Evolutionary conservation across 2,888 invertebrate species (phyloP), one percentile per base, ranked within the genome.

Genomic region (Heliconius ismenius): DNA sequence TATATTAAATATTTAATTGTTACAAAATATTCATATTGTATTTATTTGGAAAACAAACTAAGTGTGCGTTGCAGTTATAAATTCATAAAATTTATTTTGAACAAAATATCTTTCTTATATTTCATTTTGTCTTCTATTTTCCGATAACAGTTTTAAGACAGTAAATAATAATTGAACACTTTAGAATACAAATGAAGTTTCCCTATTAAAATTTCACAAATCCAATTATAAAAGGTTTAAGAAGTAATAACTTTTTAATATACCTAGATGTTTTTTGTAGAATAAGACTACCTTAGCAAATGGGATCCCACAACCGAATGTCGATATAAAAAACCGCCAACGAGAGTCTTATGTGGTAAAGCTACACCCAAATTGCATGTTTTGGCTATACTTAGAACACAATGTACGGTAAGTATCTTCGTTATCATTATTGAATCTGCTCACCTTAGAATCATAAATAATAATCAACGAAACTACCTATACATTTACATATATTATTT

Each of bases 1-100:
- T 9, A 67, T 43, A 39, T 67, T 65, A 67, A 15, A 76, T 77
- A 24, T 58, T 70, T 15, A 69, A 68, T 63, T 49, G 54, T 73
- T 43, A 70, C 58, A 24, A 32, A 36, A 58, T n/a, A 10, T 21
- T 49, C 49, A 21, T 49, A 58, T 32, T 65, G 65, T n/a, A 65
- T 32, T 28, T 65, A 1, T 36, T 36, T 65, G 21, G 32, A 10
- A 24, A 64, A 32, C 3, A 64, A 21, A n/a, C 9, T 36, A 64
- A 64, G 32, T 21, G 26, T 9, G 28, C 18, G 15, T 32, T 26
- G 28, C 39, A 39, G 43, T 3, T 6, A 43, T 49, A 18, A 49
- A 49, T 49, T 43, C 4, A 43, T 49, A 49, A 49, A 49, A 49
- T 18, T 1, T 49, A 18, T 18, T 18, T 49, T 21, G 9, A 18